These are phyloP conservation scores for Lasioglossum baleicum DNA, from an alignment of 1,140 invertebrate species.

Conservation along the genomic window DNA sequence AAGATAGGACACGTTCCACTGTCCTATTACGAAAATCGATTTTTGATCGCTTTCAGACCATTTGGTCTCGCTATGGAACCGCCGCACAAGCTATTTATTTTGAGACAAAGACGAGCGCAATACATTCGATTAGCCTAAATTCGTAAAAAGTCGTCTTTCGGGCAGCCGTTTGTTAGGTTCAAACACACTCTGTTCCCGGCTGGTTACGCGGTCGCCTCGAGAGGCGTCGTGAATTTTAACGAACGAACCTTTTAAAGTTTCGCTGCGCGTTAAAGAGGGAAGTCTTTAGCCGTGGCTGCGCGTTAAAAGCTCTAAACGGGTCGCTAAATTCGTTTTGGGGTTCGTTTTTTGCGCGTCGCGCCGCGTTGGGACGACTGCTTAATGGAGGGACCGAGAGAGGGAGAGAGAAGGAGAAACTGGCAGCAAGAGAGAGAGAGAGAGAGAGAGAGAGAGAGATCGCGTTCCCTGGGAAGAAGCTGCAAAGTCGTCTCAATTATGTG, in stretches of 20 bases:
- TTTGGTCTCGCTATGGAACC: no score
- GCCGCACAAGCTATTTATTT: neutral
- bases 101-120: neutral
- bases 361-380: constrained; percentile 18
- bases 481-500: constrained; percentile 9
- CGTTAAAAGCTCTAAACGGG: constrained; percentile 23
- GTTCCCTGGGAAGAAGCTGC: neutral
- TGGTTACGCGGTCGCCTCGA: neutral
- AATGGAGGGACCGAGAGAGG: constrained; percentile 9
- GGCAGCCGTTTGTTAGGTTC: neutral
- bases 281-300: constrained; percentile 12
- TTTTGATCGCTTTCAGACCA: no score
- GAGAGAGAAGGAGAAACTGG: neutral
- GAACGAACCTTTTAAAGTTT: constrained; percentile 23
- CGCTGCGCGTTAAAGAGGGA: neutral
- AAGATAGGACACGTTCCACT: no score
- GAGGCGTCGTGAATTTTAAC: constrained; percentile 5
- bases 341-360: constrained; percentile 12
- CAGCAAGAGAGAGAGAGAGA: no score
- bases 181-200: neutral
- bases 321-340: constrained; percentile 25
- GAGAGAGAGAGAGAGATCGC: no score
- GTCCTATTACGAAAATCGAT: no score
- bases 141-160: neutral
- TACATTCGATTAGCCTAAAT: constrained; percentile 2